Base-by-base conservation (phyloP, 2,113 vertebrate species). In the Macquaria australasica region DNA sequence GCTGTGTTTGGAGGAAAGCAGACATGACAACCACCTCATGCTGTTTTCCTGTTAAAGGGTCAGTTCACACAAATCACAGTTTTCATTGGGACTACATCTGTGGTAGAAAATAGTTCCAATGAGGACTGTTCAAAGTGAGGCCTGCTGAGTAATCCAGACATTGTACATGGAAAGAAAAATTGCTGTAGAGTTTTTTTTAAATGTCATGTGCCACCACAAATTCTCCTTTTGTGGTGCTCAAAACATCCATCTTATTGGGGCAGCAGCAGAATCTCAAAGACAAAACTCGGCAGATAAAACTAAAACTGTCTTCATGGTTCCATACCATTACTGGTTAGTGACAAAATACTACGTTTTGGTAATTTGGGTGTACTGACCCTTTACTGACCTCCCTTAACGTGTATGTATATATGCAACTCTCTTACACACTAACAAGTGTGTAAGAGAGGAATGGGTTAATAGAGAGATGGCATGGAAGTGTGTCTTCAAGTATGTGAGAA, bases 31-130 rank as follows among this genome's bases (percentile, higher is more conserved):
- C 34, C 50, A 39, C 69, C 15, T 43, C 64, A 59, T 78, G 15
- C 28, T 23, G 70, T 23, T 81, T 68, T 72, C 14, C 58, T 81
- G 37, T 55, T 81, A 25, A 77, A 58, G 62, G 25, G 18, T 12
- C 39, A 74, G 60, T 67, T 69, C 55, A 79, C 23, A 23, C 56
- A 62, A 53, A 77, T 78, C 43, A 66, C 39, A 41, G 21, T 0
- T 71, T 59, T 1, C 25, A 50, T 58, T 83, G 72, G 62, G 6
- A 37, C 55, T 37, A 14, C 21, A 23, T 70, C 53, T 53, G 12
- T 5, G 10, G 10, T 51, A 45, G 50, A 37, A 0, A 68, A 8
- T 16, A 34, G 25, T 48, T 43, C 8, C 2, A 62, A 12, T 41
- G 8, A 34, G 62, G 72, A 62, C 69, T 31, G 59, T 73, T 66